A percentile compares a stretch with the other conserved stretches of the same genome.
Evolutionary conservation across 2,113 vertebrate genomes (phyloP).

Genomic region (Nerophis lumbriciformis): DNA sequence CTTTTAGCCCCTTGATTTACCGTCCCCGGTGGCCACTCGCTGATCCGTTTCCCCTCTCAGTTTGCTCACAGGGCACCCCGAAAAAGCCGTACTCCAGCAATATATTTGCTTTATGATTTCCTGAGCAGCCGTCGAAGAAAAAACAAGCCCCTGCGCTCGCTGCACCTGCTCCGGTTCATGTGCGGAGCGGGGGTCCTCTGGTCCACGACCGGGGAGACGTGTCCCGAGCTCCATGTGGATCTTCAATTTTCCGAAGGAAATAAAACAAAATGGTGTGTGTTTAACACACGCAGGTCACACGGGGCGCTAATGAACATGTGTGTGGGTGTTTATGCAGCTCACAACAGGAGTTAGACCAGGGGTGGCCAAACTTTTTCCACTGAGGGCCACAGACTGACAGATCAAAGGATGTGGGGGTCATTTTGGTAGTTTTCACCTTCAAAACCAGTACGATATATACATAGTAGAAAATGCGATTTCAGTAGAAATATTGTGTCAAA

Average conservation of each 20-base stretch:
- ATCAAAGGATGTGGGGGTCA: no score
- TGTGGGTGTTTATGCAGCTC: constrained; percentile 70
- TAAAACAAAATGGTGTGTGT: constrained; percentile 53
- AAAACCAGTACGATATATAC: not conserved
- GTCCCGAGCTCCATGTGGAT: constrained; percentile 67
- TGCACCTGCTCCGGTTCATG: constrained; percentile 81
- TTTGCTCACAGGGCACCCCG: constrained; percentile 79
- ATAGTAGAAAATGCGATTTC: no score
- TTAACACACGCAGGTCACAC: constrained; percentile 66
- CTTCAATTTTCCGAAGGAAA: constrained; percentile 57
- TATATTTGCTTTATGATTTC: constrained; percentile 87
- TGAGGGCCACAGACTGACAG: no score
- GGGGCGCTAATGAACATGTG: constrained; percentile 72
- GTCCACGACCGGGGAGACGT: constrained; percentile 52
- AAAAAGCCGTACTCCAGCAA: constrained; percentile 75
- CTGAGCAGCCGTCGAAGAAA: constrained; percentile 74
- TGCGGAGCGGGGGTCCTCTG: constrained; percentile 55
- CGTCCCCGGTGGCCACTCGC: constrained; percentile 68
- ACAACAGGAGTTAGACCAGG: constrained; percentile 24
- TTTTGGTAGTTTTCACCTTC: no score
- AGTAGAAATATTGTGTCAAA: constrained; percentile 22
- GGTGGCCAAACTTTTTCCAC: no score
- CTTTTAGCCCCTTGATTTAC: constrained; percentile 82
- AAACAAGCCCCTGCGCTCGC: constrained; percentile 55
- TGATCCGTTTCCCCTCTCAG: constrained; percentile 80